Evolutionary conservation across 2,113 vertebrate species (phyloP).

Genomic region (Pelecanoides urinatrix): DNA sequence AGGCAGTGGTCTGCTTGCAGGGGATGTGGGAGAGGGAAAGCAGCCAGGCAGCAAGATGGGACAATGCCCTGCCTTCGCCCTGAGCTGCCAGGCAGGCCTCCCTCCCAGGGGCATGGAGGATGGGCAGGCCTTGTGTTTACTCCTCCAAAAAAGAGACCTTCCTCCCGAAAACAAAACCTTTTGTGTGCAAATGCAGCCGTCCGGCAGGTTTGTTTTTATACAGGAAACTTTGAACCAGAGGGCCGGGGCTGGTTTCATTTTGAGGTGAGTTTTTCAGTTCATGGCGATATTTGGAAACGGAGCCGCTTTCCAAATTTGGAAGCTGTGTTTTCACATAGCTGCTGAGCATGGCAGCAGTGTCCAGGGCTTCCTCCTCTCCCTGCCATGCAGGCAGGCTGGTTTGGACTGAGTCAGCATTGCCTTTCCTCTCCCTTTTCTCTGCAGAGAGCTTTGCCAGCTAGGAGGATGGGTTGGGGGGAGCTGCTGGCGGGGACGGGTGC

Average conservation of each 20-base stretch:
- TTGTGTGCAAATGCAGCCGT: conserved; percentile 6
- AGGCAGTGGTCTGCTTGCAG: not conserved
- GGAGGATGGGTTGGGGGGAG: rapidly evolving
- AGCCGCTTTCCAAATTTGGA: not conserved
- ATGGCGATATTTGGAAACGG: not conserved
- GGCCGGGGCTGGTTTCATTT: not conserved
- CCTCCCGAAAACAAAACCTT: conserved; percentile 16
- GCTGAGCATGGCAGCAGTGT: not conserved
- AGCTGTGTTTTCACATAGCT: not conserved
- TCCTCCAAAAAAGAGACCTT: conserved; percentile 8
- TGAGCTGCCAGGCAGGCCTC: not conserved
- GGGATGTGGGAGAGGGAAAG: not conserved
- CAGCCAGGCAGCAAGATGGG: not conserved
- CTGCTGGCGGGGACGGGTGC: rapidly evolving
- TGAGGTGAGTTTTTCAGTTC: not conserved
- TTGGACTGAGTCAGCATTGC: not conserved
- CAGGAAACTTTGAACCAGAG: conserved; percentile 9
- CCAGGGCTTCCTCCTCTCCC: not conserved
- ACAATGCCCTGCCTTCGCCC: not conserved
- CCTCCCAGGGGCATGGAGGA: not conserved
- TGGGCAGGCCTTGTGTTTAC: conserved; percentile 29
- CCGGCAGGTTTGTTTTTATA: not conserved
- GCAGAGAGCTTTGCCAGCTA: not conserved
- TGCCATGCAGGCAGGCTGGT: not conserved
- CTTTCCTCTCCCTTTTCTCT: not conserved